Evolutionary conservation across 2,888 invertebrate genomes (phyloP), one percentile per base, ranked within the genome.

Genomic region (Homarus gammarus): DNA sequence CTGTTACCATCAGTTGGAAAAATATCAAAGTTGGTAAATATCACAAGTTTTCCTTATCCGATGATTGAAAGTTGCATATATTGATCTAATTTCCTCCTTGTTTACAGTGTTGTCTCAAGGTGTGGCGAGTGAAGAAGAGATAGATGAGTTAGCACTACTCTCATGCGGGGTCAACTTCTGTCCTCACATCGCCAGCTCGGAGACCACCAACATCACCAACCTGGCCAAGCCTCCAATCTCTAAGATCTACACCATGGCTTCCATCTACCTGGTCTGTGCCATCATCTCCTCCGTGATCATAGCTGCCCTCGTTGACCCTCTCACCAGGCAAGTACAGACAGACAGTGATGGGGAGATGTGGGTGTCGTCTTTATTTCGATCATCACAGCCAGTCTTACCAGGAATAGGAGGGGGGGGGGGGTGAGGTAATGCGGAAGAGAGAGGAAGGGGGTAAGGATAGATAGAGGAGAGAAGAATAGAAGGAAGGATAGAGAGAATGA

Each of bases 261-360:
- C 97, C 92, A 98, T 98, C 93, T 99, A 98, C 94, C 95, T 98
- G 91, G 96, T 96, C 0, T 98, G 98, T 93, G 97, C 98, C 44
- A 94, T 97, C 78, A 95, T 96, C 15, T 98, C 98, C 2, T 97
- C 98, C 1, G 95, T 97, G 91, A 96, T 99, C 93, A 97, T 99
- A 85, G 97, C 97, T 3, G 93, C 98, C 56, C 96, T 98, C 92
- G 96, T 99, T 82, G 99, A 99, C 94, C 98, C 98, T 2, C 95
- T 98, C 2, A 97, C 97, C 92, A 96, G 97, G 96, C 97, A 94
- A 94, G 31, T 6, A 73, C 44, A 8, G 44, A 10, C 8, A n/a
- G 6, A 79, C n/a, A n/a, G n/a, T n/a, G n/a, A n/a, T 31, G 31
- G n/a, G 31, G 10, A 18, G 10, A 12, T 70, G 70, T 18, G 10